These are phyloP conservation scores for Catharus ustulatus DNA, from an alignment of 2,797 vertebrate genomes.

Conservation along the genomic window DNA sequence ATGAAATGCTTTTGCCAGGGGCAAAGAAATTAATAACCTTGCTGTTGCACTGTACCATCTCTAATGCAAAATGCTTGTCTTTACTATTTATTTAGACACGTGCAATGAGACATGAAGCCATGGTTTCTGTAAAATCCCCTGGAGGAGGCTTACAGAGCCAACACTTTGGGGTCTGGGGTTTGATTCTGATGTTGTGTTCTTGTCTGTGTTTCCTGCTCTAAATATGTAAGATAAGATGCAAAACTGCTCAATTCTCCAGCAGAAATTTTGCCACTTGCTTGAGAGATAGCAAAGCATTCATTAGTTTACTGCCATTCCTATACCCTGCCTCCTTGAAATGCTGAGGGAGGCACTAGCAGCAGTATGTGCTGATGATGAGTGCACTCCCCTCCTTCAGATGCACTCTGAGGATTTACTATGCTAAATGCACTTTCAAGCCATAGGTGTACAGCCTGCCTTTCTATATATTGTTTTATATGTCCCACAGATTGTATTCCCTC, in stretches of 20 bases:
- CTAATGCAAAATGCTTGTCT: constrained; percentile 2
- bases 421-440: background rate
- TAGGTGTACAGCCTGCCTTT: background rate
- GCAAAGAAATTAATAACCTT: constrained; percentile 24
- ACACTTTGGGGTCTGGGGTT: background rate
- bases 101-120: constrained; percentile 36
- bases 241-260: background rate
- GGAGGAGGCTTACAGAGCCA: background rate
- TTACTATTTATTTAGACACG: background rate
- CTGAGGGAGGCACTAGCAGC: background rate
- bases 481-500: background rate
- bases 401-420: background rate
- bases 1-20: constrained; percentile 20
- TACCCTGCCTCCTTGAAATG: background rate
- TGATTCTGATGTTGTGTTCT: constrained; percentile 7
- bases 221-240: background rate
- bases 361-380: background rate
- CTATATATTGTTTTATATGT: background rate
- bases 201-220: background rate
- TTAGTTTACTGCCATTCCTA: background rate
- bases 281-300: background rate
- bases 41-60: background rate
- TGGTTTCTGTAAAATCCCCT: constrained; percentile 34
- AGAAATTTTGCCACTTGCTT: background rate
- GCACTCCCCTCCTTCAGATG: background rate